Evolutionary conservation across 2,113 vertebrate species (phyloP).

Genomic region (Hippocampus guttulatus): DNA sequence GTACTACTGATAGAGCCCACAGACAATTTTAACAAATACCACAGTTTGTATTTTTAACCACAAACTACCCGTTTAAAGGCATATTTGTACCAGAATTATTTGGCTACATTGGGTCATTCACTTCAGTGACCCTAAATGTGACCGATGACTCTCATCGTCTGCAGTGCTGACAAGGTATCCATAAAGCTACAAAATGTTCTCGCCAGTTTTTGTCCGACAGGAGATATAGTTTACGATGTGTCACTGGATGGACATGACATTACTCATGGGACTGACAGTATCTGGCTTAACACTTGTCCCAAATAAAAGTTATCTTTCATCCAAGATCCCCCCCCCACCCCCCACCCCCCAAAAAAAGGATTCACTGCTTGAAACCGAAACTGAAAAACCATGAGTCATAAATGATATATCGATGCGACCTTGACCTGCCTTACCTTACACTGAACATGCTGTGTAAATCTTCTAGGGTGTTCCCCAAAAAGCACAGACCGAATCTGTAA

Average conservation of each 20-base stretch:
- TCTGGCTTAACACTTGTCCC: not conserved
- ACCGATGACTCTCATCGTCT: not conserved
- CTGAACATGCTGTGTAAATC: constrained; percentile 27
- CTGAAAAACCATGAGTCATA: constrained; percentile 8
- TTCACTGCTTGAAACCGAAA: constrained; percentile 1
- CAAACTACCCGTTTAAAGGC: not conserved
- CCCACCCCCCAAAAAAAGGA: too few relatives aligned
- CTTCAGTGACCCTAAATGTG: not conserved
- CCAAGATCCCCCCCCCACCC: not conserved
- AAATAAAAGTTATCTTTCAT: not conserved
- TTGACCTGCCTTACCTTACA: constrained; percentile 12
- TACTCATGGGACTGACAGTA: not conserved
- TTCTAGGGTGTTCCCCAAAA: constrained; percentile 27
- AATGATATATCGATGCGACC: constrained; percentile 9
- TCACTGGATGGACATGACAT: not conserved
- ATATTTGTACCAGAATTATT: not conserved
- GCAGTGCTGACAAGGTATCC: not conserved
- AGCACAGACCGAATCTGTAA: constrained; percentile 5
- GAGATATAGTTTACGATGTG: not conserved
- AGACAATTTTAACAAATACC: too few relatives aligned
- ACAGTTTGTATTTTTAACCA: not conserved
- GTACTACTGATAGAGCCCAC: too few relatives aligned
- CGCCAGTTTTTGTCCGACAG: too few relatives aligned
- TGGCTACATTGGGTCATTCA: not conserved
- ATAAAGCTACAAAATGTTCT: not conserved